Conservation (phyloP, 2,113 vertebrate genomes). For the Nannobrachium achirus region DNA sequence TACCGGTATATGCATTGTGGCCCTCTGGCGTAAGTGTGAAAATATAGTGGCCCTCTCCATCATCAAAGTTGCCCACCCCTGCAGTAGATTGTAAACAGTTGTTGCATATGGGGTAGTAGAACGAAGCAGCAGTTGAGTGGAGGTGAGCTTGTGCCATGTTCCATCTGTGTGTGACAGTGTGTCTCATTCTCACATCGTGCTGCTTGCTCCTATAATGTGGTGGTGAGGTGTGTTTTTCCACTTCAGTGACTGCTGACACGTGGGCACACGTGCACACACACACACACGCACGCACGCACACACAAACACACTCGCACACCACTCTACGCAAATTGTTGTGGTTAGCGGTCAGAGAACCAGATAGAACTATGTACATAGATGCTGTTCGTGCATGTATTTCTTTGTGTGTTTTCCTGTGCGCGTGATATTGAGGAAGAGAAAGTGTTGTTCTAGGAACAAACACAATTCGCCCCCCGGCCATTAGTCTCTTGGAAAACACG, state of each 20-base stretch:
- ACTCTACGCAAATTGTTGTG: too few species aligned
- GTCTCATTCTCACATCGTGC: slow-evolving; percentile 36
- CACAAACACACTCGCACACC: neutral
- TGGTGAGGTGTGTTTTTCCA: slow-evolving; percentile 49
- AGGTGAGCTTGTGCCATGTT: slow-evolving; percentile 31
- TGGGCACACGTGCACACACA: neutral
- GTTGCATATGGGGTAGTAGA: slow-evolving; percentile 20
- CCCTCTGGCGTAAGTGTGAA: too few species aligned
- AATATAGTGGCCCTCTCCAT: too few species aligned
- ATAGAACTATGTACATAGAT: neutral
- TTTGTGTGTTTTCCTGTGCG: slow-evolving; percentile 1
- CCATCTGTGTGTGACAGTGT: too few species aligned
- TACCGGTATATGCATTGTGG: too few species aligned
- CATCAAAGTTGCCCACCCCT: too few species aligned
- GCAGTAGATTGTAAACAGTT: slow-evolving; percentile 31
- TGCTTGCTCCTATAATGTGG: slow-evolving; percentile 9
- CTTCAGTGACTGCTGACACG: slow-evolving; percentile 23
- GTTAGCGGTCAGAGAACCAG: slow-evolving; percentile 4
- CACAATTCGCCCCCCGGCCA: neutral
- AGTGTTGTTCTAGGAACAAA: neutral
- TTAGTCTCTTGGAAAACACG: neutral
- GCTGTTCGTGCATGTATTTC: neutral
- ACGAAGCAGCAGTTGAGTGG: slow-evolving; percentile 14
- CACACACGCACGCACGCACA: neutral
- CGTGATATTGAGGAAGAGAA: neutral